These are phyloP conservation scores for Gobiocypris rarus DNA, from an alignment of 2,113 vertebrate species.

Conservation along the genomic window DNA sequence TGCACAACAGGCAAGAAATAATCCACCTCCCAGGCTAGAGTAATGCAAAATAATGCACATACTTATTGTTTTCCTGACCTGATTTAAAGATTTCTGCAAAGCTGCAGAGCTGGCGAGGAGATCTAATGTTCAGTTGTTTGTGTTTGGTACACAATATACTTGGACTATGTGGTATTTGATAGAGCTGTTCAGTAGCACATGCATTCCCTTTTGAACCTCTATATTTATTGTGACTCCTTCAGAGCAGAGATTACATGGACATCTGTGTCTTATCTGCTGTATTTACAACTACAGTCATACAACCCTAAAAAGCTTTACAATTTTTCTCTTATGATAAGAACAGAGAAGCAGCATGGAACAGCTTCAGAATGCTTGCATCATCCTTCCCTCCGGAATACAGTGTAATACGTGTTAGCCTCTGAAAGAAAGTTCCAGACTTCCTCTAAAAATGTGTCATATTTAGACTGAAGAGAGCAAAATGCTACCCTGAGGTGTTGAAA, in stretches of 20 bases:
- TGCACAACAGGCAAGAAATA: constrained; percentile 47
- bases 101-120: neutral
- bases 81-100: constrained; percentile 41
- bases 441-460: constrained; percentile 24
- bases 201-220: neutral
- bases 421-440: constrained; percentile 33
- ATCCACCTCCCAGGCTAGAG: constrained; percentile 35
- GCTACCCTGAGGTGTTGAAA: constrained; percentile 21
- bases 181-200: constrained; percentile 21
- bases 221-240: constrained; percentile 10
- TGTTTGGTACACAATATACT: constrained; percentile 1
- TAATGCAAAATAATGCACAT: constrained; percentile 46
- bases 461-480: constrained; percentile 37
- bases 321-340: constrained; percentile 33
- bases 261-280: constrained; percentile 21
- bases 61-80: constrained; percentile 38
- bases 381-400: constrained; percentile 26
- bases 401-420: constrained; percentile 13
- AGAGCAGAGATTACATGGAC: constrained; percentile 3
- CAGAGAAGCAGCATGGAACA: constrained; percentile 4
- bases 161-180: neutral
- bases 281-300: constrained; percentile 38
- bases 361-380: constrained; percentile 30
- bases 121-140: constrained; percentile 26
- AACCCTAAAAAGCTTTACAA: constrained; percentile 24